Evolutionary conservation across 2,797 vertebrate genomes (phyloP).

Genomic region (Halcyon smyrnensis): DNA sequence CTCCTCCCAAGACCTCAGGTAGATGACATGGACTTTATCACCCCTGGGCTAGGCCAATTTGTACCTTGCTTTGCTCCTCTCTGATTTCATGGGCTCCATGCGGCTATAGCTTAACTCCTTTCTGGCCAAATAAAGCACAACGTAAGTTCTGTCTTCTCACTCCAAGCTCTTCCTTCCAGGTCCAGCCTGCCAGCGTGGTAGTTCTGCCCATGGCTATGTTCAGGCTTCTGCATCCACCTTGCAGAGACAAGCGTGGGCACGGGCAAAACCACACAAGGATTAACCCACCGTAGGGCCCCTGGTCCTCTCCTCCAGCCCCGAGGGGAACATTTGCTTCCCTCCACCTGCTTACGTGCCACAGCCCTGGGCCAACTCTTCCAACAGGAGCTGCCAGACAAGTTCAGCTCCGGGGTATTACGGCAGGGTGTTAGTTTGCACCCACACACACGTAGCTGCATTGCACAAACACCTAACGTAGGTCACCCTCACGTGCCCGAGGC

Average conservation of each 20-base stretch:
- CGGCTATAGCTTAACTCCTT: background rate
- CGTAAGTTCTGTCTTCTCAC: fast-evolving
- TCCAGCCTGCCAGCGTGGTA: fast-evolving
- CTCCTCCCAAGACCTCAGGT: background rate
- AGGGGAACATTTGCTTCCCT: background rate
- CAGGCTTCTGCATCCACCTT: background rate
- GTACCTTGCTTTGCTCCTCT: background rate
- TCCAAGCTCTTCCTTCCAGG: background rate
- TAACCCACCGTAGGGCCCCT: fast-evolving
- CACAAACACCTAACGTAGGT: fast-evolving
- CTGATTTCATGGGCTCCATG: fast-evolving
- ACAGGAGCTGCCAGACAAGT: background rate
- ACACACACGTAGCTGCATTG: fast-evolving
- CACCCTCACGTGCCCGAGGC: fast-evolving
- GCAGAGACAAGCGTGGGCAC: background rate
- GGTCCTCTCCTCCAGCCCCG: fast-evolving
- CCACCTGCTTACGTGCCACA: fast-evolving
- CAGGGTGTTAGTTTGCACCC: background rate
- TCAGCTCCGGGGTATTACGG: no score
- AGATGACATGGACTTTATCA: background rate
- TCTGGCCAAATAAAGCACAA: background rate
- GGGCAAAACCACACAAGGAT: background rate
- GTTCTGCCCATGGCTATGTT: fast-evolving
- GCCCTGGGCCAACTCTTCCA: background rate
- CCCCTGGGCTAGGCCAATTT: background rate